A percentile compares a stretch with the other conserved stretches of the same genome.
These are phyloP conservation scores for Sebastes fasciatus DNA, from an alignment of 2,113 vertebrate genomes.

Conservation along the genomic window DNA sequence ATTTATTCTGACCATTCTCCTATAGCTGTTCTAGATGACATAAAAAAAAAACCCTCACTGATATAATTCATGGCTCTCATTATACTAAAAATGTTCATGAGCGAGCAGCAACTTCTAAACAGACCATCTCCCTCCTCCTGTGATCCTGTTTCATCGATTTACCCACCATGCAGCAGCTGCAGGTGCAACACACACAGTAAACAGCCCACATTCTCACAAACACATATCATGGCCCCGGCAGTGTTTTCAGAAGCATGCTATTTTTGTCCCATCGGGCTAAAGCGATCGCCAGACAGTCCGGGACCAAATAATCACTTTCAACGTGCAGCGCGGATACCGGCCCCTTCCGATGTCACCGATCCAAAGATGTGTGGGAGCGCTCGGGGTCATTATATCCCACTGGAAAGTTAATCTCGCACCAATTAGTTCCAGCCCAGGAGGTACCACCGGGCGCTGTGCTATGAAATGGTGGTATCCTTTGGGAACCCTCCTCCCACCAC, in stretches of 20 bases:
- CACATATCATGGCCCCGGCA: constrained; percentile 26
- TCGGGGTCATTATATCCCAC: constrained; percentile 81
- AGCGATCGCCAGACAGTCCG: constrained; percentile 65
- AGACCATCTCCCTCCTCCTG: background rate
- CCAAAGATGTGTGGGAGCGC: constrained; percentile 73
- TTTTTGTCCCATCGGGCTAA: constrained; percentile 55
- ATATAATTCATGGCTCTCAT: constrained; percentile 12
- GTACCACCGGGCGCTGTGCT: constrained; percentile 70
- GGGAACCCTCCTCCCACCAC: constrained; percentile 58
- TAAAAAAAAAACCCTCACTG: background rate
- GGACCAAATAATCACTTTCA: constrained; percentile 74
- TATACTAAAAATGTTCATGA: constrained; percentile 26
- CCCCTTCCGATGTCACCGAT: constrained; percentile 73
- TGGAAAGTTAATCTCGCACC: constrained; percentile 84
- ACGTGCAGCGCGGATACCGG: constrained; percentile 48
- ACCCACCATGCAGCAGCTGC: constrained; percentile 23
- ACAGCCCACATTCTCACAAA: constrained; percentile 44
- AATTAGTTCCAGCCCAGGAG: constrained; percentile 85
- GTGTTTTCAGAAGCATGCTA: constrained; percentile 46
- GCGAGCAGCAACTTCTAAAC: constrained; percentile 20
- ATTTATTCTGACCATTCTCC: constrained; percentile 30
- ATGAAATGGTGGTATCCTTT: constrained; percentile 77
- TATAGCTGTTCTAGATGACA: background rate
- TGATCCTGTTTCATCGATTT: constrained; percentile 24
- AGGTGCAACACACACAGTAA: constrained; percentile 25